Base-by-base conservation (phyloP, 23 tunicate species). In the Diplosoma virens region DNA sequence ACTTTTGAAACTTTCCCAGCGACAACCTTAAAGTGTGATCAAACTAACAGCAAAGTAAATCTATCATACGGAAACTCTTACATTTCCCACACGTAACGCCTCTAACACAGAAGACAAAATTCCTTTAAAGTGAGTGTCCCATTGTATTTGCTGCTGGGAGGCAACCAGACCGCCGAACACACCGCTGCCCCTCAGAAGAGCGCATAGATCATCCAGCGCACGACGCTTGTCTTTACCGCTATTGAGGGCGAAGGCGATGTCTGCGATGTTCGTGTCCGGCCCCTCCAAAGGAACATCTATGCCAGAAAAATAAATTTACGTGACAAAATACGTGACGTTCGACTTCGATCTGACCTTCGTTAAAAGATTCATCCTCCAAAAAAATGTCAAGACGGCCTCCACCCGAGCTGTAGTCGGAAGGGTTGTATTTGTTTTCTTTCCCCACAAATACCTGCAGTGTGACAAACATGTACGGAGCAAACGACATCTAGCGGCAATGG, bases 381-480 rank as follows among this genome's bases (percentile, higher is more conserved):
- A 89, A 78, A 2, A 73, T 41, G 4, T 78, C 81, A 23, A 47
- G 45, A 11, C 61, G 86, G 48, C 76, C 37, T 33, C 29, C 47
- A 4, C 76, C 81, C n/a, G 84, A 73, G 27, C 78, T 73, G 59
- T 89, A 89, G 36, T 47, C 56, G 29, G 52, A 63, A 5, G 96
- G 96, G 59, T 89, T 89, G 58, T 89, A 89, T 35, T 78, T 78
- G 81, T 71, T 89, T 30, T 79, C 65, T 27, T 87, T 82, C 33
- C 73, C 83, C 18, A 78, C 26, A 30, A 71, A 32, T 29, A 59
- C 45, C 95, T 87, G 74, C 22, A 72, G 25, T n/a, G 5, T 4
- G 22, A 55, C 17, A 55, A 55, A 5, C 4, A 24, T 4, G 22
- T 55, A 18, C n/a, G n/a, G n/a, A n/a, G n/a, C n/a, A n/a, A n/a